Base-by-base conservation (phyloP, 1,140 invertebrate genomes). In the Pogonomyrmex barbatus region DNA sequence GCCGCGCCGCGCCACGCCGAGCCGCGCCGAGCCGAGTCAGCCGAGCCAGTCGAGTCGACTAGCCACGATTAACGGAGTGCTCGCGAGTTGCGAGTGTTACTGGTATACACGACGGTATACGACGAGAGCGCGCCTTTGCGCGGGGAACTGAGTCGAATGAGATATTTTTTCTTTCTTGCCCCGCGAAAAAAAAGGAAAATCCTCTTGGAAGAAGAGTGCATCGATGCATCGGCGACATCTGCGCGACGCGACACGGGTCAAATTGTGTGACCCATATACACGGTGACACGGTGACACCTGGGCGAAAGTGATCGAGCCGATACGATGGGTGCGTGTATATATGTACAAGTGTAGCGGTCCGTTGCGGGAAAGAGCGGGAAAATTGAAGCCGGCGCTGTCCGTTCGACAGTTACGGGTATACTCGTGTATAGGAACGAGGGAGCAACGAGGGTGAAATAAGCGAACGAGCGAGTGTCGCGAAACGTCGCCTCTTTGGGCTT, bases 261-360 rank as follows among this genome's bases (percentile, higher is more conserved):
- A 10, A 62, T 68, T 71, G 83, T 36, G 63, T 60, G 83, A 83
- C 79, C 78, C 24, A 60, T 50, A 56, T 78, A 79, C 84, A 62
- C 67, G 70, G 79, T 89, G 89, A 81, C 89, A 89, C 75, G 82
- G 85, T 90, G 88, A 90, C 88, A 89, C 87, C 36, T 45, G 62
- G 87, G 73, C 79, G 79, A 81, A 81, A 81, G 78, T 81, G 78
- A 56, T 54, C 65, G 65, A 52, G 52, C 14, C 24, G 83, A 33
- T 6, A 9, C 33, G 73, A 71, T 30, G 39, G 12, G 50, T 33
- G 81, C 52, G 75, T 52, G 33, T 8, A 24, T 24, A 24, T 8
- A 8, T 8, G n/a, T n/a, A 45, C 75, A 42, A 30, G 62, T 65
- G 65, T 42, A 12, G 60, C 14, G 33, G 12, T 17, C 24, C 6